Base-by-base conservation (phyloP, 2,113 vertebrate species). In the Hiodon alosoides region DNA sequence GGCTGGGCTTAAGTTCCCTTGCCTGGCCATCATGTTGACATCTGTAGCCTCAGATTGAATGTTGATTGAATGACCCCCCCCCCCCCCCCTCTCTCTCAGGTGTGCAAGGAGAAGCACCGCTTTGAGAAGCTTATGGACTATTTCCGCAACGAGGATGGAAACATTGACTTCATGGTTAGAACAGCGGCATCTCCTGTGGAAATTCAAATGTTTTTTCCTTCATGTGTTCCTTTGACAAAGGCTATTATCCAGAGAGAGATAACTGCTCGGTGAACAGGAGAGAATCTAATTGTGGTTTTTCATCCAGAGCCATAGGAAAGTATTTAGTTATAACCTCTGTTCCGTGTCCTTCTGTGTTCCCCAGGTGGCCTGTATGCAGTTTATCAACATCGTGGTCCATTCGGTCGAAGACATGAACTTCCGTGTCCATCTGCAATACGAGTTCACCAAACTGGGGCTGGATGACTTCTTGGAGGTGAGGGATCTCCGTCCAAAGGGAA, bases 351-450 rank as follows among this genome's bases (percentile, higher is more conserved):
- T 51, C 11, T 75, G 67, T 70, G 78, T 13, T n/a, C 65, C 51
- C 0, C 79, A 98, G 97, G 97, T 98, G 74, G 97, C 97, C 14
- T 98, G 96, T 71, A 99, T 99, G 97, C 97, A 99, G 89, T 98
- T 98, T 87, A 98, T 98, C 88, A 98, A 98, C 87, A 98, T 98
- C 0, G 96, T 98, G 53, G 96, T 98, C 76, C 96, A 98, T 86
- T 98, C 97, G 0, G 97, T 98, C 78, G 97, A 98, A 83, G 96
- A 98, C 84, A 98, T 98, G 96, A 98, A 98, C 85, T 98, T 98
- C 87, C 92, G 97, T 3, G 97, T 98, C 77, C 96, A 98, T 48
- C 89, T 98, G 55, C 97, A 98, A 82, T 98, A 89, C 0, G 96
- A 98, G 86, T 99, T 99, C 87, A 98, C 97, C 85, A 96, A 98